Evolutionary conservation across 2,888 invertebrate genomes (phyloP).

Genomic region (Lamellibrachia satsuma): DNA sequence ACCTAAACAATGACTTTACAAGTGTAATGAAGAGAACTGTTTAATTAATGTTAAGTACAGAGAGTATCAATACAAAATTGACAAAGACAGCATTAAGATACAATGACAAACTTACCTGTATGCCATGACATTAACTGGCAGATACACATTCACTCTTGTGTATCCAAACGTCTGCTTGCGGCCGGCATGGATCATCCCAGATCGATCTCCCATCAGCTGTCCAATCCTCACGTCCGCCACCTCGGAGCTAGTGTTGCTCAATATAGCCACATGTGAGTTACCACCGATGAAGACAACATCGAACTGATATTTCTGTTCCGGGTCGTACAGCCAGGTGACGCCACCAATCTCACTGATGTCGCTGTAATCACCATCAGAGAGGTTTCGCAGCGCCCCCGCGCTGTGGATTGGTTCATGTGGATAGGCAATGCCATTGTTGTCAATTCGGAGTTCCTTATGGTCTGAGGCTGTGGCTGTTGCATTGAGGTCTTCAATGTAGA

Average conservation of each 20-base stretch:
- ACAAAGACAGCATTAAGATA: background rate
- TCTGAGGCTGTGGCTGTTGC: slow-evolving; percentile 32
- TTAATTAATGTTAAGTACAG: background rate
- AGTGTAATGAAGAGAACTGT: too few species aligned
- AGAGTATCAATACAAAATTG: background rate
- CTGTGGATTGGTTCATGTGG: slow-evolving; percentile 36
- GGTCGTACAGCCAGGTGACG: slow-evolving; percentile 49
- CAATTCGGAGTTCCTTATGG: slow-evolving; percentile 41
- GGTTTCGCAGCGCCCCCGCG: slow-evolving; percentile 41
- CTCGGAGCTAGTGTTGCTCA: slow-evolving; percentile 44
- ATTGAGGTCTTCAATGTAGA: slow-evolving; percentile 43
- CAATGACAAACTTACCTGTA: slow-evolving; percentile 46
- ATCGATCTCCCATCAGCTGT: slow-evolving; percentile 46
- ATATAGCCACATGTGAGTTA: slow-evolving; percentile 51
- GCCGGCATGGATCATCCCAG: slow-evolving; percentile 50
- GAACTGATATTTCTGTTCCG: slow-evolving; percentile 28
- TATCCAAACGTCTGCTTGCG: slow-evolving; percentile 46
- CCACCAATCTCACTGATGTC: slow-evolving; percentile 47
- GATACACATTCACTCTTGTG: slow-evolving; percentile 47
- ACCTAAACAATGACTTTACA: too few species aligned
- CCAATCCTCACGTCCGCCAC: slow-evolving; percentile 38
- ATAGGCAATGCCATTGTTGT: slow-evolving; percentile 48
- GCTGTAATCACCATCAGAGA: slow-evolving; percentile 46
- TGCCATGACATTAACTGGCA: slow-evolving; percentile 51
- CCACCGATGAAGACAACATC: slow-evolving; percentile 44